Conservation (phyloP, 2,797 vertebrate genomes). For the Mormyrus hasselquistii region DNA sequence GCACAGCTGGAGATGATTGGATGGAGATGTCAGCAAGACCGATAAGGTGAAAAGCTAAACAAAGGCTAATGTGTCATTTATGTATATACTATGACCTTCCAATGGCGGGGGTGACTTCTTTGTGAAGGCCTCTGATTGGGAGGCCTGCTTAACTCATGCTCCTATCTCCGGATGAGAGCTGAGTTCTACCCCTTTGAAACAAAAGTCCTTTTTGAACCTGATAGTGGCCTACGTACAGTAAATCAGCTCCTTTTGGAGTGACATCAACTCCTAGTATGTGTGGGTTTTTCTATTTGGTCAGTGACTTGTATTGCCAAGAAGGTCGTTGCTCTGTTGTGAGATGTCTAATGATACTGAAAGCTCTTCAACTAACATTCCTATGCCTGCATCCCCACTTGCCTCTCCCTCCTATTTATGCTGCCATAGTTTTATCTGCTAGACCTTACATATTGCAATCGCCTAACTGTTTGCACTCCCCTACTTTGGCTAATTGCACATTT, state of each 20-base stretch:
- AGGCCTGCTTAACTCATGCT: neutral
- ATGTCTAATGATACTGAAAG: constrained; percentile 23
- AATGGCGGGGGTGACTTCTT: constrained; percentile 17
- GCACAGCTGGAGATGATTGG: constrained; percentile 39
- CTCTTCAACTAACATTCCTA: neutral
- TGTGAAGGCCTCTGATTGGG: constrained; percentile 21
- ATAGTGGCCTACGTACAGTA: constrained; percentile 29
- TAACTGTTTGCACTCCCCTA: neutral
- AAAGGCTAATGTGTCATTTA: constrained; percentile 19
- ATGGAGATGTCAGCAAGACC: constrained; percentile 29
- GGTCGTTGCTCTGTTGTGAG: constrained; percentile 28
- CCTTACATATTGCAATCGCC: neutral
- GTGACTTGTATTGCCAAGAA: constrained; percentile 39
- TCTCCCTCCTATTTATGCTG: too few species aligned
- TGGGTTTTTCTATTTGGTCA: constrained; percentile 35
- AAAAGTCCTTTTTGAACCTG: constrained; percentile 12
- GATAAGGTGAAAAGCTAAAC: constrained; percentile 40
- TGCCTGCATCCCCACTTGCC: neutral
- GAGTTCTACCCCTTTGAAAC: constrained; percentile 17
- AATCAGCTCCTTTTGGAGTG: constrained; percentile 34
- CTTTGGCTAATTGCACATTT: neutral
- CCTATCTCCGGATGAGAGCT: constrained; percentile 20
- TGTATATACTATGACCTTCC: constrained; percentile 24
- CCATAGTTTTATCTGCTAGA: neutral
- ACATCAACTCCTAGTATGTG: constrained; percentile 16